Percentiles rank a stretch among this genome's conserved stretches.
phyloP scores from a whole-genome alignment of 2,797 vertebrate genomes.

The Eulemur albifrons region DNA sequence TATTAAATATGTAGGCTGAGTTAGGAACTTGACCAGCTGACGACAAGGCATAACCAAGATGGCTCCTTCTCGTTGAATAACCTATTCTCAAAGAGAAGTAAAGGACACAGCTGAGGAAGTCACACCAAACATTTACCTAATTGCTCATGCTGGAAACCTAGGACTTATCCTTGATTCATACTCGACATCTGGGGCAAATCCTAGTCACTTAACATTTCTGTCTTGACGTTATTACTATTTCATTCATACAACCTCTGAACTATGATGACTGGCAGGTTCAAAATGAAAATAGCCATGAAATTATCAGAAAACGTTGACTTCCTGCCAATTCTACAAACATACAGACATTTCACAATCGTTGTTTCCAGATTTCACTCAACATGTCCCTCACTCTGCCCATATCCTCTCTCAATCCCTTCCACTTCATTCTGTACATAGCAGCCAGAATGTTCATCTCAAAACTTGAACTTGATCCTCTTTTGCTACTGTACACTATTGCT shows the following conservation, averaged over 20 bases:
- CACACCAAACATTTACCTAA: background rate
- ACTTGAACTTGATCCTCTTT: background rate
- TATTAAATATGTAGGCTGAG: background rate
- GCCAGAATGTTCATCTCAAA: background rate
- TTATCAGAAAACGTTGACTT: slow-evolving; percentile 43
- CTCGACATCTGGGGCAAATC: slow-evolving; percentile 9
- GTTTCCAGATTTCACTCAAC: slow-evolving; percentile 54
- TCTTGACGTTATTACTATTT: slow-evolving; percentile 51
- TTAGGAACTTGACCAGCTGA: slow-evolving; percentile 16
- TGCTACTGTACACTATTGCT: background rate
- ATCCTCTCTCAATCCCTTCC: background rate
- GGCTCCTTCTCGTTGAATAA: background rate
- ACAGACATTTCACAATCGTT: slow-evolving; percentile 66
- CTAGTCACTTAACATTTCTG: slow-evolving; percentile 33
- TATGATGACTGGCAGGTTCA: slow-evolving; percentile 52
- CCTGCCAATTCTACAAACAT: slow-evolving; percentile 1
- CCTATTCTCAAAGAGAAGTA: background rate
- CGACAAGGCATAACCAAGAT: background rate
- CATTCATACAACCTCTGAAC: slow-evolving; percentile 49
- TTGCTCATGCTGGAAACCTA: slow-evolving; percentile 31
- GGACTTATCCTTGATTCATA: slow-evolving; percentile 51
- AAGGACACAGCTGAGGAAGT: background rate
- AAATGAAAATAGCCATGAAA: background rate
- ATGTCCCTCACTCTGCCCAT: background rate
- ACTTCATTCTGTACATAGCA: background rate